Percentiles rank a stretch among this genome's conserved stretches.
Evolutionary conservation across 2,797 vertebrate species (phyloP).

Genomic region (Bovichtus diacanthus): DNA sequence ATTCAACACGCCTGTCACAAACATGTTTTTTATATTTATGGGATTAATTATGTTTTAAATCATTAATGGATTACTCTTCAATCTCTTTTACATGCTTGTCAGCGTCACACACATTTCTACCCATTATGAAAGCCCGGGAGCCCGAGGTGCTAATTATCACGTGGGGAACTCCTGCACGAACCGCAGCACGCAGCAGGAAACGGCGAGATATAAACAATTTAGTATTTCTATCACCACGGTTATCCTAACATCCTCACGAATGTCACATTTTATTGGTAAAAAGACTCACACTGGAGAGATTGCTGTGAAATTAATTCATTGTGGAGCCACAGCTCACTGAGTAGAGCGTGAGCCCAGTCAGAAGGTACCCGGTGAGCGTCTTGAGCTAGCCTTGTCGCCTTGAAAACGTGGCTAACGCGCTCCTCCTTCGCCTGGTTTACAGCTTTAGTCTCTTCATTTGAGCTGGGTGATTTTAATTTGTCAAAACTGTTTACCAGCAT

Average conservation of each 20-base stretch:
- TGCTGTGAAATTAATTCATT: slow-evolving; percentile 47
- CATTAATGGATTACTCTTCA: slow-evolving; percentile 66
- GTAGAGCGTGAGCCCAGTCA: slow-evolving; percentile 36
- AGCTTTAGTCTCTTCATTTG: slow-evolving; percentile 76
- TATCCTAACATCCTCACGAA: slow-evolving; percentile 36
- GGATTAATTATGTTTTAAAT: slow-evolving; percentile 63
- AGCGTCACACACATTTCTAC: slow-evolving; percentile 53
- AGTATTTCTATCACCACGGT: slow-evolving; percentile 30
- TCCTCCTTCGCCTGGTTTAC: slow-evolving; percentile 60
- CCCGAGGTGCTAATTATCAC: slow-evolving; percentile 51
- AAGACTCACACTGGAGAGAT: slow-evolving; percentile 31
- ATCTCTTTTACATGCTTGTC: slow-evolving; percentile 53
- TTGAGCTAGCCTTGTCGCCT: slow-evolving; percentile 61
- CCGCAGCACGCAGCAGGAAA: slow-evolving; percentile 9
- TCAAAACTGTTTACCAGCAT: slow-evolving; percentile 89
- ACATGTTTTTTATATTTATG: slow-evolving; percentile 41
- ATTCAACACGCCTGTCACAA: slow-evolving; percentile 47
- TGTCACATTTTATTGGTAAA: slow-evolving; percentile 51
- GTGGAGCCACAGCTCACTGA: slow-evolving; percentile 29
- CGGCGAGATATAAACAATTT: slow-evolving; percentile 22
- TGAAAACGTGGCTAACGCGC: slow-evolving; percentile 33
- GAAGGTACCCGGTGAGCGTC: slow-evolving; percentile 24
- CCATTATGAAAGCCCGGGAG: slow-evolving; percentile 37
- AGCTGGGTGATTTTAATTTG: slow-evolving; percentile 88
- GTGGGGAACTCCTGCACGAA: slow-evolving; percentile 31